Percentiles rank a stretch among this genome's conserved stretches.
phyloP scores from a whole-genome alignment of 2,797 vertebrate genomes.

The Cynodonichthys magdalenae region DNA sequence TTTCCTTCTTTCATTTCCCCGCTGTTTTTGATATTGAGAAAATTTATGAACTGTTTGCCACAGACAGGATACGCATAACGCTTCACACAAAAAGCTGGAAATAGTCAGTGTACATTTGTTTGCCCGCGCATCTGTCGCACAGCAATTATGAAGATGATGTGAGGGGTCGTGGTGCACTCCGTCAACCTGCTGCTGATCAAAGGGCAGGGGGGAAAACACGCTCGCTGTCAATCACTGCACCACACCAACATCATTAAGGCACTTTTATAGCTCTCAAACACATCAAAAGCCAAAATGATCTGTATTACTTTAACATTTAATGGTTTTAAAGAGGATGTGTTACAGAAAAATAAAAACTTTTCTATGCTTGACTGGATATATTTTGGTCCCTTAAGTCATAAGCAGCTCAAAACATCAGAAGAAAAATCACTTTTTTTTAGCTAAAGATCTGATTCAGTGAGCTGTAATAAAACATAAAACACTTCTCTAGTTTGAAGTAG shows the following conservation, averaged over 20 bases:
- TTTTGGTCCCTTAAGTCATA: not conserved
- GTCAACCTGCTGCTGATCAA: constrained; percentile 36
- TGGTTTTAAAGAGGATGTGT: constrained; percentile 1
- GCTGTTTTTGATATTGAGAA: constrained; percentile 27
- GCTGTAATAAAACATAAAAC: not conserved
- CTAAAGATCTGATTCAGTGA: not conserved
- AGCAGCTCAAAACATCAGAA: no score
- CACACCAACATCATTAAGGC: constrained; percentile 14
- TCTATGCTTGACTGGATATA: not conserved
- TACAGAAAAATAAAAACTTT: not conserved
- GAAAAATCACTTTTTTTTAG: not conserved
- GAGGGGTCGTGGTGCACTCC: constrained; percentile 4
- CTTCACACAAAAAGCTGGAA: not conserved
- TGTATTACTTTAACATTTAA: constrained; percentile 6
- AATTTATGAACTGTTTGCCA: constrained; percentile 20
- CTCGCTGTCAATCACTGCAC: constrained; percentile 20
- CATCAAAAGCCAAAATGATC: constrained; percentile 2
- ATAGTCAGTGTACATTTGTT: constrained; percentile 6
- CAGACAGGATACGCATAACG: constrained; percentile 8
- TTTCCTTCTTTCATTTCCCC: constrained; percentile 17
- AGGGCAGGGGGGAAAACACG: constrained; percentile 13
- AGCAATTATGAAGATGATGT: constrained; percentile 1
- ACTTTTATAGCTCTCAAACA: constrained; percentile 7
- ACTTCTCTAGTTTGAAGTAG: not conserved
- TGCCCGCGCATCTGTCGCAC: not conserved